Evolutionary conservation across 2,888 invertebrate genomes (phyloP).

Genomic region (Scelioninae gen. 1): DNA sequence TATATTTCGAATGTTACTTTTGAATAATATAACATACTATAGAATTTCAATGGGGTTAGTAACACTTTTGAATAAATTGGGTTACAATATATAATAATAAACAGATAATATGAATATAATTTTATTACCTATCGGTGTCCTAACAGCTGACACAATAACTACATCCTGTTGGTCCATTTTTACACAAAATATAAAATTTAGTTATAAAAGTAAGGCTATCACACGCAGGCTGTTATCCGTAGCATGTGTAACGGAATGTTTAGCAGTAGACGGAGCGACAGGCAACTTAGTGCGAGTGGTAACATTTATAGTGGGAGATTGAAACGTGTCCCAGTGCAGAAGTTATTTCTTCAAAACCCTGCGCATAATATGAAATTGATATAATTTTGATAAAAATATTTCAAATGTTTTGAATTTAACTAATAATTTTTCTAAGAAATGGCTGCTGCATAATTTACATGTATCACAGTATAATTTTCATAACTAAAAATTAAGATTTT

Average conservation of each 20-base stretch:
- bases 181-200: conserved; percentile 47
- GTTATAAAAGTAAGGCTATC: conserved; percentile 53
- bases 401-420: too few species aligned
- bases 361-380: background rate
- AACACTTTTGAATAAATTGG: conserved; percentile 50
- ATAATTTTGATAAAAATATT: background rate
- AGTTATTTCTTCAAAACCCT: conserved; percentile 13
- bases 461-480: too few species aligned
- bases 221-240: conserved; percentile 72
- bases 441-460: too few species aligned
- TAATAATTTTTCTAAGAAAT: too few species aligned
- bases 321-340: conserved; percentile 36
- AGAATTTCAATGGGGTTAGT: conserved; percentile 66
- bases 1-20: background rate
- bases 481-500: too few species aligned
- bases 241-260: conserved; percentile 53
- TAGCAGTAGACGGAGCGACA: conserved; percentile 17
- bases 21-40: background rate
- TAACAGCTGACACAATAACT: conserved; percentile 90
- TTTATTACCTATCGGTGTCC: conserved; percentile 93
- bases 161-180: conserved; percentile 85
- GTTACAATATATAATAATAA: conserved; percentile 10
- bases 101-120: conserved; percentile 10
- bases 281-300: conserved; percentile 44
- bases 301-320: conserved; percentile 30